Evolutionary conservation across 1,140 invertebrate species (phyloP).

Genomic region (Habropoda laboriosa): DNA sequence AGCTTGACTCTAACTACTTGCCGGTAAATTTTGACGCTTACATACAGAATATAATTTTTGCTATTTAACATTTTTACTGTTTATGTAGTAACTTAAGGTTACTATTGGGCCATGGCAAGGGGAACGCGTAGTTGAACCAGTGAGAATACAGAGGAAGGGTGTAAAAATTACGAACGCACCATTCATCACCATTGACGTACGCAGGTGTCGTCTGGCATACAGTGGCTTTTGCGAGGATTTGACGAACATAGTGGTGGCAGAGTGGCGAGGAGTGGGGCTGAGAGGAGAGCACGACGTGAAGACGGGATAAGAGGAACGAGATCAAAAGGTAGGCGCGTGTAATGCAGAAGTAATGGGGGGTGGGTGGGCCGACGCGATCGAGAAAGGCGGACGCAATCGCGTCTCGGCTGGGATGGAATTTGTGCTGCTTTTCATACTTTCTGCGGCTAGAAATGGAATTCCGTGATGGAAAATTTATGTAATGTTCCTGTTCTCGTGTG

Average conservation of each 20-base stretch:
- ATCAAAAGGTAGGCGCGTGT: conserved; percentile 38
- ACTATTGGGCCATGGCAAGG: no score
- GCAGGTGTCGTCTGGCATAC: conserved; percentile 17
- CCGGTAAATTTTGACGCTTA: neutral
- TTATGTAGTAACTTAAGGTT: no score
- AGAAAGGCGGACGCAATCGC: conserved; percentile 18
- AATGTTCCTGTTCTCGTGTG: conserved; percentile 33
- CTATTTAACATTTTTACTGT: no score
- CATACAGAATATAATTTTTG: no score
- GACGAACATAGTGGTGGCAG: neutral
- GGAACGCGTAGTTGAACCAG: no score
- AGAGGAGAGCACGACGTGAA: neutral
- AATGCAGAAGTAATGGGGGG: conserved; percentile 3
- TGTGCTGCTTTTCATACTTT: conserved; percentile 47
- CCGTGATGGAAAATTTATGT: conserved; percentile 41
- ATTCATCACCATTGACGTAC: conserved; percentile 10
- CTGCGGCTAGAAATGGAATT: conserved; percentile 38
- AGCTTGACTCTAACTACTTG: neutral
- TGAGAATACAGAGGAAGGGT: no score
- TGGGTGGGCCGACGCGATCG: no score
- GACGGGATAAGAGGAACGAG: conserved; percentile 27
- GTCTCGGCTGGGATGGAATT: conserved; percentile 38
- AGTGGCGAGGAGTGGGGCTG: neutral
- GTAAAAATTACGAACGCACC: neutral
- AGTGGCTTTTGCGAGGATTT: conserved; percentile 22